A percentile compares a stretch with the other conserved stretches of the same genome.
These are phyloP conservation scores for Ovibos moschatus DNA, from an alignment of 2,113 vertebrate species.

Conservation along the genomic window DNA sequence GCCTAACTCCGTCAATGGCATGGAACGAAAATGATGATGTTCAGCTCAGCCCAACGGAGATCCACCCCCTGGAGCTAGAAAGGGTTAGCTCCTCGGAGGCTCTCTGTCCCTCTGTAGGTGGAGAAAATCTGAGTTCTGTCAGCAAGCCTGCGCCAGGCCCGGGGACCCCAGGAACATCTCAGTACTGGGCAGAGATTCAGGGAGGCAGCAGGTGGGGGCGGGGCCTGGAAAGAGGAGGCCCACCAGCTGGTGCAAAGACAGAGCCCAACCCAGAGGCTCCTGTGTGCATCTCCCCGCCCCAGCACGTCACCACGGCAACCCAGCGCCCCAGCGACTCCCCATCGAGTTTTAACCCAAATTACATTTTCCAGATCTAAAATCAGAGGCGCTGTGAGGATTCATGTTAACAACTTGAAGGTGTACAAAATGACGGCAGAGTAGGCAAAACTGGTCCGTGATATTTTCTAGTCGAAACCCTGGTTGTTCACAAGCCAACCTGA, in stretches of 20 bases:
- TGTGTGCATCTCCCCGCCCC: background rate
- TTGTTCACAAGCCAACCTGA: background rate
- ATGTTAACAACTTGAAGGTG: background rate
- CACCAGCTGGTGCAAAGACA: conserved; percentile 50
- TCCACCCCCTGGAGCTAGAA: background rate
- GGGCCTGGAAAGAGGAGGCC: background rate
- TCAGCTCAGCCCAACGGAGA: background rate
- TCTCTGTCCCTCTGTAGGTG: background rate
- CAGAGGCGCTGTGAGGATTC: conserved; percentile 16
- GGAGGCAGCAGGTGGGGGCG: conserved; percentile 38
- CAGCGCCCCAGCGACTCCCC: conserved; percentile 37
- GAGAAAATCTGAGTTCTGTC: background rate
- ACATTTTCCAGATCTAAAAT: conserved; percentile 49
- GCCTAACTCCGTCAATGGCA: rapidly evolving
- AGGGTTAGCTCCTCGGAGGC: background rate
- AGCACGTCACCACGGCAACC: conserved; percentile 65
- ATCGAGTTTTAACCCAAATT: conserved; percentile 76
- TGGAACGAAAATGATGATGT: background rate
- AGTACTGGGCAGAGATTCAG: conserved; percentile 40
- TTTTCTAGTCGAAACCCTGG: rapidly evolving
- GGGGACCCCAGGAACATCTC: background rate
- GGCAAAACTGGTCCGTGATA: rapidly evolving
- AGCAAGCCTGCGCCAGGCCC: background rate
- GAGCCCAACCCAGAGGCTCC: conserved; percentile 29
- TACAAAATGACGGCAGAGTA: rapidly evolving